A percentile compares a stretch with the other conserved stretches of the same genome.
Conservation (phyloP, 2,113 vertebrate genomes). For the Microcebus ravelobensis region DNA sequence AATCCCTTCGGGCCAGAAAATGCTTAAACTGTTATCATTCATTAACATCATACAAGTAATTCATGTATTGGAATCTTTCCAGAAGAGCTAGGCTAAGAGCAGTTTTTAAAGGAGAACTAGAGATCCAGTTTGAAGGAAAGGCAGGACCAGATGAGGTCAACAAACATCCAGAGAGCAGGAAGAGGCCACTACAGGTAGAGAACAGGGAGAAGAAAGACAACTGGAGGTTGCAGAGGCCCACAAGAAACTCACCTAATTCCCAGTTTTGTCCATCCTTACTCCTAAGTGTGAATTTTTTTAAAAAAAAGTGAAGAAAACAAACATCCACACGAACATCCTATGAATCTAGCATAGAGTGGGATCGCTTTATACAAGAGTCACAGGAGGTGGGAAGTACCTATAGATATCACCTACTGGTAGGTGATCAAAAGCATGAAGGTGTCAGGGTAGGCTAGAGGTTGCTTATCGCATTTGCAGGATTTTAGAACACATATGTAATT, state of each 20-base stretch:
- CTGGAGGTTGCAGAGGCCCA: neutral
- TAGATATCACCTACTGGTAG: neutral
- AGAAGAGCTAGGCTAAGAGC: slow-evolving; percentile 5
- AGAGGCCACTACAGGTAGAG: neutral
- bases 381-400: neutral
- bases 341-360: neutral
- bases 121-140: neutral
- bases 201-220: neutral
- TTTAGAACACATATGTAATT: neutral
- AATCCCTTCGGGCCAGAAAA: slow-evolving; percentile 40
- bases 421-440: neutral
- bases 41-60: slow-evolving; percentile 64
- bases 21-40: slow-evolving; percentile 36
- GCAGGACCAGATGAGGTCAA: neutral
- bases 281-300: neutral
- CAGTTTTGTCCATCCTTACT: neutral
- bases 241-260: neutral
- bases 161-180: neutral
- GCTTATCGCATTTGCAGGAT: neutral
- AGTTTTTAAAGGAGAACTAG: slow-evolving; percentile 35
- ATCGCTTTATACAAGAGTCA: neutral
- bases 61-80: slow-evolving; percentile 26
- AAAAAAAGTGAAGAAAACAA: neutral
- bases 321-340: neutral
- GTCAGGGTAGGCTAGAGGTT: neutral